Evolutionary conservation across 2,113 vertebrate species (phyloP).

Genomic region (Oncorhynchus nerka): DNA sequence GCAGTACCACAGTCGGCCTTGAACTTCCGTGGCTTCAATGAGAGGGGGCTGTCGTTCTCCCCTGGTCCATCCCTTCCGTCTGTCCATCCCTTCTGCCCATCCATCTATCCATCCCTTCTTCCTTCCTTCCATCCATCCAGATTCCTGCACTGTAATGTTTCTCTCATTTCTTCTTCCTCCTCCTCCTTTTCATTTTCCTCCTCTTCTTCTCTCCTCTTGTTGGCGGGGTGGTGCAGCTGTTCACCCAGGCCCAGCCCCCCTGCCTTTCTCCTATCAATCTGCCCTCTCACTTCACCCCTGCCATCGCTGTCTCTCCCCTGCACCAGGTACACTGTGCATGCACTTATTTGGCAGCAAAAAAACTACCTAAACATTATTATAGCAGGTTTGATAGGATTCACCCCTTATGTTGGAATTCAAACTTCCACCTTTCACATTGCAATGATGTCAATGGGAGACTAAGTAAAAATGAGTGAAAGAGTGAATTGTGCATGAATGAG

Average conservation of each 20-base stretch:
- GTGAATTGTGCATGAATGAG: neutral
- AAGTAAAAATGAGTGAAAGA: neutral
- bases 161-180: neutral
- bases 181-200: neutral
- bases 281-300: conserved; percentile 38
- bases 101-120: neutral
- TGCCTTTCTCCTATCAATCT: conserved; percentile 45
- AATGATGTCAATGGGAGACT: too few species aligned
- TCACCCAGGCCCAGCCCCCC: conserved; percentile 31
- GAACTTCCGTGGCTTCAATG: too few species aligned
- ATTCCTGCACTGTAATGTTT: too few species aligned
- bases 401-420: too few species aligned
- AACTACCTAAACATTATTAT: too few species aligned
- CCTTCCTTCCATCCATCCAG: neutral
- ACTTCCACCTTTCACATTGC: too few species aligned
- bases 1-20: too few species aligned
- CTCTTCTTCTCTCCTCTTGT: neutral
- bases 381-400: too few species aligned
- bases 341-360: too few species aligned
- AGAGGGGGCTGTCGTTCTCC: too few species aligned
- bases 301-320: conserved; percentile 36
- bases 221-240: conserved; percentile 27
- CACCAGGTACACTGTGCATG: conserved; percentile 39
- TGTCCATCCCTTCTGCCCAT: too few species aligned
- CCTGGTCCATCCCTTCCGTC: too few species aligned